Base-by-base conservation (phyloP, 2,888 invertebrate genomes). In the Agapostemon virescens region DNA sequence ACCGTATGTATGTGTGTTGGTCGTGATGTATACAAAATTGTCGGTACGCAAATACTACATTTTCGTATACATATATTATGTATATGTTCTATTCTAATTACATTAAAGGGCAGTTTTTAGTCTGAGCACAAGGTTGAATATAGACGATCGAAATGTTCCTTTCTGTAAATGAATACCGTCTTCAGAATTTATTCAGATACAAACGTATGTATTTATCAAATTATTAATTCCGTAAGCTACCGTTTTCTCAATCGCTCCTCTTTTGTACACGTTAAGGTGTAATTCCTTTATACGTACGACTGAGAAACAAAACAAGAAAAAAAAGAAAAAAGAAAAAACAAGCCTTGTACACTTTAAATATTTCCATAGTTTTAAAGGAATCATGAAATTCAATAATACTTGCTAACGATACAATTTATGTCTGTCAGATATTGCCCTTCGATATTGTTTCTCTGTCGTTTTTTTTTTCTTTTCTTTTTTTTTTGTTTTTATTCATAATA, bases 401-500 rank as follows among this genome's bases (percentile, higher is more conserved):
- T 76, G 76, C 40, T 67, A 71, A 30, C 5, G 45, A 73, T 67
- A 66, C 30, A 20, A n/a, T n/a, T n/a, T n/a, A n/a, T n/a, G n/a
- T 73, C 75, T 63, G 38, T 75, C 67, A 63, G 42, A 83, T 71
- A 40, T 75, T 84, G 76, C 63, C 74, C 64, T 67, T 77, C 23
- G 38, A 55, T 71, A 74, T n/a, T 69, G 36, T 36, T 36, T 63
- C 63, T 36, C 63, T 33, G 20, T 33, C 61, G 33, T 61, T 61
- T 61, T 30, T 17, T 26, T 33, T 30, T 58, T 61, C 58, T 82
- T n/a, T n/a, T n/a, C 11, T 42, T 20, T 33, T 30, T 58, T 61
- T 63, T 82, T 78, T 67, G 61, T 85, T 85, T 85, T 75, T 84
- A 75, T 83, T 76, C 66, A 58, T 85, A 80, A 73, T 85, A 71